A percentile compares a stretch with the other conserved stretches of the same genome.
Evolutionary conservation across 2,113 vertebrate genomes (phyloP).

Genomic region (Tamias sibiricus): DNA sequence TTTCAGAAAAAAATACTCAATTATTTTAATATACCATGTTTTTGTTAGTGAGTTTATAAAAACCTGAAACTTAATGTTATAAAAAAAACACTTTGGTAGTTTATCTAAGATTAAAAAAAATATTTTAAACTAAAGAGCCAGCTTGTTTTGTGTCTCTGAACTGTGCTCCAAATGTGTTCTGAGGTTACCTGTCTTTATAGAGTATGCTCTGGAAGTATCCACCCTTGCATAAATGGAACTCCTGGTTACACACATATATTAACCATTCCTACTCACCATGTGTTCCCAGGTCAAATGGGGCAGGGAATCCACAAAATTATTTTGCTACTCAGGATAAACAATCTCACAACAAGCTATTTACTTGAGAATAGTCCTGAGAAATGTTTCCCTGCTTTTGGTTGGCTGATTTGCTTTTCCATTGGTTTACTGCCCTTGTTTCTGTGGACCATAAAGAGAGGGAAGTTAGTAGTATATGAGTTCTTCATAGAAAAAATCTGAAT

Average conservation of each 20-base stretch:
- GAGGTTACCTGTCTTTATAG: not conserved
- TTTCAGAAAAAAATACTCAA: not conserved
- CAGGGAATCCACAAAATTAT: not conserved
- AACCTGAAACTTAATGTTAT: not conserved
- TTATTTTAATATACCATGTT: not conserved
- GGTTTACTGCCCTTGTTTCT: too few relatives aligned
- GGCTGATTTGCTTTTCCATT: too few relatives aligned
- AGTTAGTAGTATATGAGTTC: not conserved
- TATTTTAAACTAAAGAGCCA: not conserved
- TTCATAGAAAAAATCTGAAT: not conserved
- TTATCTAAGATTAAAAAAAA: not conserved
- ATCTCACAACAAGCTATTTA: too few relatives aligned
- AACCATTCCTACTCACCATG: not conserved
- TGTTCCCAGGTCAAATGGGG: not conserved
- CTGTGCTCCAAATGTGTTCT: not conserved
- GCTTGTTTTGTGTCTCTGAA: not conserved
- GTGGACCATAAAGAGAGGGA: too few relatives aligned
- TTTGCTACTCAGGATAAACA: not conserved
- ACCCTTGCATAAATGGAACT: not conserved
- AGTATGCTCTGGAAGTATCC: not conserved
- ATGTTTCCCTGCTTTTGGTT: too few relatives aligned
- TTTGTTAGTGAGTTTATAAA: not conserved
- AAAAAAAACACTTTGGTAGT: not conserved
- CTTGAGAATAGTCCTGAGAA: too few relatives aligned
- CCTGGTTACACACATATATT: too few relatives aligned